Conservation (phyloP, 2,888 invertebrate genomes). For the Rhimphoctona megacephalus region DNA sequence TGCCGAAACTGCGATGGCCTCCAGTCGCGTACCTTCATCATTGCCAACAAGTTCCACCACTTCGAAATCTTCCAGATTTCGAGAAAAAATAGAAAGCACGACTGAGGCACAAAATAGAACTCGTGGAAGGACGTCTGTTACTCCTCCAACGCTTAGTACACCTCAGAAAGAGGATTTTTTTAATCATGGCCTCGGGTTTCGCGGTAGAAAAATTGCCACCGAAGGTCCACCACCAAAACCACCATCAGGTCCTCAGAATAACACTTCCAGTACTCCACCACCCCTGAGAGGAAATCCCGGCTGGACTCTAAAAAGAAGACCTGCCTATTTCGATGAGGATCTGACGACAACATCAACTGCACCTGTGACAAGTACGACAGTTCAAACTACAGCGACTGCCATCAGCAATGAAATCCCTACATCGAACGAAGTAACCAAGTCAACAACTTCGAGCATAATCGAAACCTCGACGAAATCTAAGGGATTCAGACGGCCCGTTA, state of each 20-base stretch:
- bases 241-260: conserved; percentile 49
- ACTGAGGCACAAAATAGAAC: conserved; percentile 47
- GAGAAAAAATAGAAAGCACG: conserved; percentile 53
- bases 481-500: conserved; percentile 62
- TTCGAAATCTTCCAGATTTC: conserved; percentile 59
- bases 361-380: conserved; percentile 13
- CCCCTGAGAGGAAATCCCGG: conserved; percentile 76
- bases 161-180: conserved; percentile 79
- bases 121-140: conserved; percentile 42
- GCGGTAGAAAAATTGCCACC: conserved; percentile 76
- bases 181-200: conserved; percentile 80
- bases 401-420: conserved; percentile 74
- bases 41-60: conserved; percentile 53
- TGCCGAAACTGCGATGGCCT: conserved; percentile 31
- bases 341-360: conserved; percentile 40
- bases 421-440: conserved; percentile 61
- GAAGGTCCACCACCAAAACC: conserved; percentile 53
- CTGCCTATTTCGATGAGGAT: conserved; percentile 64
- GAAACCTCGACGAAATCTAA: conserved; percentile 49
- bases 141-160: conserved; percentile 58
- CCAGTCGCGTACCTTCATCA: conserved; percentile 55
- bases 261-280: conserved; percentile 24
- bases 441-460: conserved; percentile 34
- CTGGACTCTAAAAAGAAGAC: conserved; percentile 80
- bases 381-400: conserved; percentile 39